A percentile compares a stretch with the other conserved stretches of the same genome.
phyloP scores from a whole-genome alignment of 2,888 invertebrate species.

The Netelia fuscicornis region DNA sequence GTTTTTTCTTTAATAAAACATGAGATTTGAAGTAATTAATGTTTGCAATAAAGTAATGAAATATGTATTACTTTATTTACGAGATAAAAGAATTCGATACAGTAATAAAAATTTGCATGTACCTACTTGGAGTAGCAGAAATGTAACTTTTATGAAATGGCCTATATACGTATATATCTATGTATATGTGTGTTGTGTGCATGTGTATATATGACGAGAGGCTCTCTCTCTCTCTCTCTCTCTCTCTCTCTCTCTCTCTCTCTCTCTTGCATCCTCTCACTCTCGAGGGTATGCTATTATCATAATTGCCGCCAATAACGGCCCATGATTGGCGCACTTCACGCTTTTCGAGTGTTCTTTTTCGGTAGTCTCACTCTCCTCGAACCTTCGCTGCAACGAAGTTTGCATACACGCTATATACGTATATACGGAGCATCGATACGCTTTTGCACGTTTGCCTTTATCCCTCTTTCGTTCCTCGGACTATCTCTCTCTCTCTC shows the following conservation, averaged over 20 bases:
- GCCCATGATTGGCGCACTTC: slow-evolving; percentile 83
- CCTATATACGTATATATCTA: background rate
- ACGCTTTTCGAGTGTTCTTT: slow-evolving; percentile 80
- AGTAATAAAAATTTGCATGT: too few relatives aligned
- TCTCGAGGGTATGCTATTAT: slow-evolving; percentile 81
- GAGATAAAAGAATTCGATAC: too few relatives aligned
- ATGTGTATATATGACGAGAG: slow-evolving; percentile 62
- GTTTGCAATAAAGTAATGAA: too few relatives aligned
- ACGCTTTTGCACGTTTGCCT: slow-evolving; percentile 58
- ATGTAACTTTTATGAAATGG: background rate
- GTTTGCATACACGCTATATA: background rate
- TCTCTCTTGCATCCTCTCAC: slow-evolving; percentile 61
- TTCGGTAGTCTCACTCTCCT: slow-evolving; percentile 78
- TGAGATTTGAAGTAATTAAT: too few relatives aligned
- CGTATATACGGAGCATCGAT: slow-evolving; percentile 44
- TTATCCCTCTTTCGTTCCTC: slow-evolving; percentile 65
- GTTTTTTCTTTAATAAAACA: too few relatives aligned
- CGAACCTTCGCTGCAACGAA: slow-evolving; percentile 21
- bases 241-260: slow-evolving; percentile 64
- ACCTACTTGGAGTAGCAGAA: background rate
- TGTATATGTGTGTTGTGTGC: slow-evolving; percentile 5
- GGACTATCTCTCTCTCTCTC: background rate
- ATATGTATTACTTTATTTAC: too few relatives aligned
- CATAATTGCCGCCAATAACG: slow-evolving; percentile 84
- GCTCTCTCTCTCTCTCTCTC: slow-evolving; percentile 20